phyloP scores from a whole-genome alignment of 2,888 invertebrate genomes.

The Drosophila quinaria region DNA sequence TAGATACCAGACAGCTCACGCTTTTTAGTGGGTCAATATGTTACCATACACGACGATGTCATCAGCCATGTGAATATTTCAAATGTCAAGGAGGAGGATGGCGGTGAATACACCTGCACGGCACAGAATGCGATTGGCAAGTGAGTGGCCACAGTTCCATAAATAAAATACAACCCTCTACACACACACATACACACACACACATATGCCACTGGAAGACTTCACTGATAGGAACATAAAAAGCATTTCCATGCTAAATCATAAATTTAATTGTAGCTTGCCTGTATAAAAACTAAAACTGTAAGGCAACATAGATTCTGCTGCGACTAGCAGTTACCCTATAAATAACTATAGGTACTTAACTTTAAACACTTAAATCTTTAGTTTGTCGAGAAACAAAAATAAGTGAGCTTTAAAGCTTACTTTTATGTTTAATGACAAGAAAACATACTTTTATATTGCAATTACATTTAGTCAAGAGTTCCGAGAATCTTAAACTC shows the following conservation, averaged over 20 bases:
- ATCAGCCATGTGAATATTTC: constrained; percentile 97
- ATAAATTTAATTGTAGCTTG: constrained; percentile 77
- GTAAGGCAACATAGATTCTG: neutral
- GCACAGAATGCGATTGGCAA: constrained; percentile 94
- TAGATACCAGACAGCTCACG: constrained; percentile 87
- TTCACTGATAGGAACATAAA: constrained; percentile 58
- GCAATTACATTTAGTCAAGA: no score
- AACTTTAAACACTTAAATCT: neutral
- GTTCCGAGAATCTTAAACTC: neutral
- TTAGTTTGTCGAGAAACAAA: no score
- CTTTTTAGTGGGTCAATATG: constrained; percentile 96
- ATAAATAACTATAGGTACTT: neutral
- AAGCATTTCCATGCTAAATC: constrained; percentile 80
- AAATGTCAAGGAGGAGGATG: constrained; percentile 94
- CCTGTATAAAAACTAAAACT: constrained; percentile 45
- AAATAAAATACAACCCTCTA: constrained; percentile 51
- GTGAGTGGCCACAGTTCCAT: constrained; percentile 81
- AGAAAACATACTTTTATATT: no score
- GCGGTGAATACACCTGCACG: constrained; percentile 94
- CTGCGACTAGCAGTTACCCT: constrained; percentile 3
- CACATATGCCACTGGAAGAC: constrained; percentile 9
- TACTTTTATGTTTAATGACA: neutral
- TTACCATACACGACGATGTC: constrained; percentile 96
- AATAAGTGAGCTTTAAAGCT: neutral
- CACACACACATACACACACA: constrained; percentile 4